A percentile compares a stretch with the other conserved stretches of the same genome.
These are phyloP conservation scores for Falcunculus frontatus DNA, from an alignment of 2,113 vertebrate genomes.

Conservation along the genomic window DNA sequence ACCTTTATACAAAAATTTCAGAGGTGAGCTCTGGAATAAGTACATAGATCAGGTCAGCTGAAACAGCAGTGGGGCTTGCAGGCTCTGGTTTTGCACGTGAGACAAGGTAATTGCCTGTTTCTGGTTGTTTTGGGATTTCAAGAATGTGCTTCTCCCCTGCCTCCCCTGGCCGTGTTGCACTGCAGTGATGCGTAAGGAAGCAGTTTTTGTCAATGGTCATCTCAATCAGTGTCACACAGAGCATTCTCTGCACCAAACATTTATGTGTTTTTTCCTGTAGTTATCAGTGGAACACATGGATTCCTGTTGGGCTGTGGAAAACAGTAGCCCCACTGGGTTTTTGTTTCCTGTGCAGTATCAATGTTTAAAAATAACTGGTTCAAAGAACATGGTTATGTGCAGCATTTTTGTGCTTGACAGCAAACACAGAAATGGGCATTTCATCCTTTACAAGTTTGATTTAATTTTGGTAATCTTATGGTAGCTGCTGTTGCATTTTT, in stretches of 20 bases:
- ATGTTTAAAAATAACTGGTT: neutral
- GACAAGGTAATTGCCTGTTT: neutral
- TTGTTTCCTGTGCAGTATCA: neutral
- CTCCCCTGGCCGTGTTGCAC: neutral
- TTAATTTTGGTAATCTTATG: neutral
- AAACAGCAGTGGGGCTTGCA: accelerated
- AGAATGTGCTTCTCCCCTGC: neutral
- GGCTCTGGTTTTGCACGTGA: neutral
- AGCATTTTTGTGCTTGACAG: neutral
- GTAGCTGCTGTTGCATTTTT: neutral
- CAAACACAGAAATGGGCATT: neutral
- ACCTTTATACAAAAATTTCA: neutral
- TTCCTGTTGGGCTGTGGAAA: neutral
- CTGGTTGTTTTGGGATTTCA: neutral
- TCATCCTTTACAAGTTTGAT: neutral
- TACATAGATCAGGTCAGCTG: neutral
- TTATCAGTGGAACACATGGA: neutral
- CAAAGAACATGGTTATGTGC: neutral
- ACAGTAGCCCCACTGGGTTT: neutral
- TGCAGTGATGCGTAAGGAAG: neutral
- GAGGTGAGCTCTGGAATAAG: neutral
- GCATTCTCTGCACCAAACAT: neutral
- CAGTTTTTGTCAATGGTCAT: neutral
- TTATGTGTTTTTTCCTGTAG: neutral
- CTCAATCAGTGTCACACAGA: neutral